Percentiles rank a stretch among this genome's conserved stretches.
Conservation (phyloP, 2,797 vertebrate genomes). For the Gallinago nigripennis region DNA sequence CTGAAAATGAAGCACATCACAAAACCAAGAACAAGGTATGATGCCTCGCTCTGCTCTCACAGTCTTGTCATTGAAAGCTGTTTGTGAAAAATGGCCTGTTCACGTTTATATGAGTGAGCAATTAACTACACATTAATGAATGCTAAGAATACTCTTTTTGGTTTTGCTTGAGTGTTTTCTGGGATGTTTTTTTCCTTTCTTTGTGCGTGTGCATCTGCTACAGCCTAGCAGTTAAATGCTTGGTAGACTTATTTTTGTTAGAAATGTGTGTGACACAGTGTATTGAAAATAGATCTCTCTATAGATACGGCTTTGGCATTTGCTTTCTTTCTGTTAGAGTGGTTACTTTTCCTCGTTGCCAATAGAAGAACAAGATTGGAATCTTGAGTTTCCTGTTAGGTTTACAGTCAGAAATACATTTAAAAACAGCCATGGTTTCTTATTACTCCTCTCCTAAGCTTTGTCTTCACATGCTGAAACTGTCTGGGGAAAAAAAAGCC, state of each 20-base stretch:
- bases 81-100: neutral
- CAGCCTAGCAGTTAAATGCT: neutral
- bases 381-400: neutral
- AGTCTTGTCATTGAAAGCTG: neutral
- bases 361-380: neutral
- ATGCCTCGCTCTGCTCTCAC: neutral
- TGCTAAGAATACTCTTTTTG: neutral
- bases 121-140: neutral
- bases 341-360: neutral
- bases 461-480: neutral
- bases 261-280: neutral
- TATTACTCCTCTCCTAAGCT: neutral
- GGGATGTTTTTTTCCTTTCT: neutral
- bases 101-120: accelerated
- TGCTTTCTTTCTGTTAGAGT: neutral
- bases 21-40: constrained; percentile 84
- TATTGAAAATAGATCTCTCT: neutral
- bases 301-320: neutral
- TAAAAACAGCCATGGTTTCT: neutral
- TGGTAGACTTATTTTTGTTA: neutral
- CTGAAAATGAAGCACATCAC: constrained; percentile 81
- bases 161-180: neutral
- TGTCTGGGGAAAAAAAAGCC: accelerated
- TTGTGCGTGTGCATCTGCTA: accelerated
- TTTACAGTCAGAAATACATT: neutral